Evolutionary conservation across 2,113 vertebrate species (phyloP).

Genomic region (Antechinus stuartii): DNA sequence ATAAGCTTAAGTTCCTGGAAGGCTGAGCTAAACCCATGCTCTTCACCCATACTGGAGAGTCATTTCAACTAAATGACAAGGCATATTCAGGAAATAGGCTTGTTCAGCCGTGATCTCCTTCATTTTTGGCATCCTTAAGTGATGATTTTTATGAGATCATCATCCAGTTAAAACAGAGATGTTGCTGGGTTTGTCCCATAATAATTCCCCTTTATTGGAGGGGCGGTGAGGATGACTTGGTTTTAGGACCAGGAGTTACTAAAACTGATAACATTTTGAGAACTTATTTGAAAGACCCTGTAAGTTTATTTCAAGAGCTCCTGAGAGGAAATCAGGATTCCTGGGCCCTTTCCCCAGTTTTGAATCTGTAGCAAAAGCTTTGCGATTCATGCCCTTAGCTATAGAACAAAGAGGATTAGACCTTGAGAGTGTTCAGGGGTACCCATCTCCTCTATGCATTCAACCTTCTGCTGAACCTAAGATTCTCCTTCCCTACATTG

Average conservation of each 20-base stretch:
- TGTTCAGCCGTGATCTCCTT: not conserved
- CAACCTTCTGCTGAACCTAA: slow-evolving; percentile 14
- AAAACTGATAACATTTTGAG: slow-evolving; percentile 32
- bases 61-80: not conserved
- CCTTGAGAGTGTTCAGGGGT: not conserved
- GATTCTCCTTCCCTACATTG: not conserved
- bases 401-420: not conserved
- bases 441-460: not conserved
- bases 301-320: slow-evolving; percentile 26
- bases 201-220: slow-evolving; percentile 4
- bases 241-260: not conserved
- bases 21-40: not conserved
- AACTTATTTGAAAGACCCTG: not conserved
- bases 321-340: not conserved
- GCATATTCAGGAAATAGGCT: not conserved
- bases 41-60: not conserved
- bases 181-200: not conserved
- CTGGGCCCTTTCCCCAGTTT: not conserved
- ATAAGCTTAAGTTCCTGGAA: not conserved
- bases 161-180: not conserved
- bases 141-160: not conserved
- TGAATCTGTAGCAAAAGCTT: not conserved
- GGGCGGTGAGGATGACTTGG: not conserved
- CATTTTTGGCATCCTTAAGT: not conserved
- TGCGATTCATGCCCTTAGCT: not conserved